Conservation (phyloP, 2,113 vertebrate genomes). For the Gnathonemus longibarbis region DNA sequence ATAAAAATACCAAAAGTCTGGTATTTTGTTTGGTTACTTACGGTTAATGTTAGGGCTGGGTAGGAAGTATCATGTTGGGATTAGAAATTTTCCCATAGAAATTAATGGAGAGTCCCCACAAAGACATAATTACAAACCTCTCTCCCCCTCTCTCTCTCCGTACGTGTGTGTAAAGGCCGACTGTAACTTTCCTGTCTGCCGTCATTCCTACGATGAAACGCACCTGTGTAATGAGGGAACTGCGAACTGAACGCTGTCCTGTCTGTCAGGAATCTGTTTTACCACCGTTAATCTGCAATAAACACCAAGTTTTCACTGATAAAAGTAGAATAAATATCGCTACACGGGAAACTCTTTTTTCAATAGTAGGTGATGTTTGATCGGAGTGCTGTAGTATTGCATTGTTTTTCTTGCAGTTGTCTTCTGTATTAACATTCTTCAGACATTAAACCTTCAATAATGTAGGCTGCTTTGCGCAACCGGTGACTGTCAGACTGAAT, state of each 20-base stretch:
- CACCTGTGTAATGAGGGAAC: not conserved
- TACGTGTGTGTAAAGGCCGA: not conserved
- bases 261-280: not conserved
- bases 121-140: no score
- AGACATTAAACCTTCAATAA: not conserved
- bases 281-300: not conserved
- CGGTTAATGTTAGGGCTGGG: no score
- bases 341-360: not conserved
- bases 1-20: no score
- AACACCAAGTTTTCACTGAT: not conserved
- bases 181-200: not conserved
- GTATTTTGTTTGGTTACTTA: no score
- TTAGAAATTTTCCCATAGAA: no score
- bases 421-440: not conserved
- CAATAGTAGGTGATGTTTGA: not conserved
- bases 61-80: no score
- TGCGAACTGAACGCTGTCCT: not conserved
- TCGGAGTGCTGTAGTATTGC: not conserved
- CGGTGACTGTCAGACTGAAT: not conserved
- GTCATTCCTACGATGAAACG: not conserved
- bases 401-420: not conserved
- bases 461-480: not conserved
- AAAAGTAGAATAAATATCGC: not conserved
- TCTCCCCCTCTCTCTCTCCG: no score
- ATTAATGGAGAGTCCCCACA: no score